Evolutionary conservation across 2,888 invertebrate species (phyloP), one percentile per base, ranked within the genome.

Genomic region (Peribatodes rhomboidaria): DNA sequence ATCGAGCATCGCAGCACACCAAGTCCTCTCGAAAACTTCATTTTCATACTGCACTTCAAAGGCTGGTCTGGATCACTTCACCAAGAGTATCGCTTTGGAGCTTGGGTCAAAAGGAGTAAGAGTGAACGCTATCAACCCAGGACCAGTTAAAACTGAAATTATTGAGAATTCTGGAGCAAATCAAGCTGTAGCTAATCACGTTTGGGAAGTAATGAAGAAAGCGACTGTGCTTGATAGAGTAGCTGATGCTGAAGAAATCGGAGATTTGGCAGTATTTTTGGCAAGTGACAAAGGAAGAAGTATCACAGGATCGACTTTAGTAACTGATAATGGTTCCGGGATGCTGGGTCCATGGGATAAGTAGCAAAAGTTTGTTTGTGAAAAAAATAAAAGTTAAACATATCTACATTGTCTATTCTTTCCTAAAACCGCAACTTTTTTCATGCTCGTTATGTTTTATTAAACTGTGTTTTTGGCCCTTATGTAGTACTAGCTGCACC

Each of bases 121-220:
- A 49, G 97, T 96, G 0, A 98, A 98, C 84, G 93, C 95, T 54
- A 97, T 98, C 0, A 97, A 97, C 86, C 98, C 98, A 11, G 98
- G 98, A 14, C 97, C 98, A 0, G 95, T 96, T 1, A 80, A 95
- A 2, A 98, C 98, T 37, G 63, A 73, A 27, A 62, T 75, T 13
- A 10, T 72, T 11, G 62, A 53, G 41, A 72, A 71, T 84, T 33
- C 50, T 41, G 73, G 69, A 20, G 39, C 27, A 0, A 49, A 44
- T 33, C 9, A 35, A 50, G 61, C 20, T n/a, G 14, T 37, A 13
- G 22, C 54, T 18, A 35, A 53, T 7, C 41, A 47, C 1, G 1
- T 61, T 27, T 98, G 86, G 70, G 96, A 97, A 74, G 94, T 95
- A 59, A 94, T 95, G 6, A 96, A 96, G 81, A 94, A 94, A 22